A percentile compares a stretch with the other conserved stretches of the same genome.
Evolutionary conservation across 2,113 vertebrate genomes (phyloP).

Genomic region (Vicugna pacos): DNA sequence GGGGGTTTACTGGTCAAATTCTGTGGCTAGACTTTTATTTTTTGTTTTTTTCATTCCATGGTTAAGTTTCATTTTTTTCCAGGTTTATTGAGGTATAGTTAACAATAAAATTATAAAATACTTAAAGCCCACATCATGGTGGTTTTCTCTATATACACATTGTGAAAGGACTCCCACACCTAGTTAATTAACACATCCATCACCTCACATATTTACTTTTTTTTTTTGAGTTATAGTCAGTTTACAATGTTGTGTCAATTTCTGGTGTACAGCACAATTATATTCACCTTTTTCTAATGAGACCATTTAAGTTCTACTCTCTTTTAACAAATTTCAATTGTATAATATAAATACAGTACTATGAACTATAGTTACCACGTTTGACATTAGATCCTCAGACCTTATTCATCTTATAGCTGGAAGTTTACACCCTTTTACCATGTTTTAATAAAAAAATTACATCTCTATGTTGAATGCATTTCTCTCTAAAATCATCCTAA

Average conservation of each 20-base stretch:
- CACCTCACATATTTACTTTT: not conserved
- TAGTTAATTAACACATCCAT: not conserved
- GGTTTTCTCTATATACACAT: not conserved
- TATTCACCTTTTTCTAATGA: not conserved
- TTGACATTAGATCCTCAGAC: not conserved
- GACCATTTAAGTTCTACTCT: not conserved
- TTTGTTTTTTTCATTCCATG: not conserved
- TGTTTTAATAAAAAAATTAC: not conserved
- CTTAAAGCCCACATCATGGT: not conserved
- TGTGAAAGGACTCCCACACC: not conserved
- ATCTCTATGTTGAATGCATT: not conserved
- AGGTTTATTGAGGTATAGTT: not conserved
- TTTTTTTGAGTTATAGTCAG: not conserved
- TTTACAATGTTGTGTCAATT: no score
- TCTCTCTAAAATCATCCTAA: conserved; percentile 48
- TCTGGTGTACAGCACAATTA: no score
- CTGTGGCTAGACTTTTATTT: not conserved
- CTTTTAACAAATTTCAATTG: not conserved
- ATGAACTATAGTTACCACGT: not conserved
- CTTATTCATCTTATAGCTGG: not conserved
- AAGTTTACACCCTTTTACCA: not conserved
- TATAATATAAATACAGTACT: not conserved
- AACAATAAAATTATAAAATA: not conserved
- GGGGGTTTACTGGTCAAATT: not conserved
- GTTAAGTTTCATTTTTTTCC: not conserved